phyloP scores from a whole-genome alignment of 2,797 vertebrate species.

The Galagoides demidoff region DNA sequence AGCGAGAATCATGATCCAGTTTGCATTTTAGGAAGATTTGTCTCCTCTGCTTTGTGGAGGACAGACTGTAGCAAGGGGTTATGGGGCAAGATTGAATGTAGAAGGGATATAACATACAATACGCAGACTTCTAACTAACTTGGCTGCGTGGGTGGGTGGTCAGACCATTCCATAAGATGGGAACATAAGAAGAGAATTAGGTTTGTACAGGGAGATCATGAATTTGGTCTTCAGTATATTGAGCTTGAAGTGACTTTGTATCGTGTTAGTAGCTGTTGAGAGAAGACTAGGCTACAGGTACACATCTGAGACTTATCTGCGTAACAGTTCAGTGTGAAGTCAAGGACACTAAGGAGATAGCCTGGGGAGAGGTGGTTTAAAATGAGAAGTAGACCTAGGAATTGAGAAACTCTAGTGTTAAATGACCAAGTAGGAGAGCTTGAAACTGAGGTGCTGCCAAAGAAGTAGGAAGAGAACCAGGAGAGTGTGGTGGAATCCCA shows the following conservation, averaged over 20 bases:
- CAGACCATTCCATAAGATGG: not conserved
- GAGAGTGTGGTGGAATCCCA: not conserved
- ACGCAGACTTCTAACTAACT: not conserved
- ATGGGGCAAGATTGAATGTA: not conserved
- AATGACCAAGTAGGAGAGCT: not conserved
- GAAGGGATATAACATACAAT: not conserved
- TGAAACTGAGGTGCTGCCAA: not conserved
- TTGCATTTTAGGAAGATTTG: conserved; percentile 33
- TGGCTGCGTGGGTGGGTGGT: not conserved
- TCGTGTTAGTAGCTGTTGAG: not conserved
- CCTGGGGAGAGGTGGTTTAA: not conserved
- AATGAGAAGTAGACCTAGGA: not conserved
- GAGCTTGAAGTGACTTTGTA: not conserved
- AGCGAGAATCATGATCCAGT: not conserved
- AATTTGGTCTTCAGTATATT: not conserved
- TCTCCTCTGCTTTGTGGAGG: not conserved
- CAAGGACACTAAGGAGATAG: not conserved
- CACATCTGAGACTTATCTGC: not conserved
- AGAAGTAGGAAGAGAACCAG: not conserved
- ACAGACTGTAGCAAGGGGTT: not conserved
- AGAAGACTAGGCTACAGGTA: not conserved
- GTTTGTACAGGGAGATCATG: not conserved
- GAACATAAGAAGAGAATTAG: not conserved
- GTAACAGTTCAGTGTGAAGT: not conserved
- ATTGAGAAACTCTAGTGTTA: not conserved